These are phyloP conservation scores for Marronus borbonicus DNA, from an alignment of 2,888 invertebrate species.

Conservation along the genomic window DNA sequence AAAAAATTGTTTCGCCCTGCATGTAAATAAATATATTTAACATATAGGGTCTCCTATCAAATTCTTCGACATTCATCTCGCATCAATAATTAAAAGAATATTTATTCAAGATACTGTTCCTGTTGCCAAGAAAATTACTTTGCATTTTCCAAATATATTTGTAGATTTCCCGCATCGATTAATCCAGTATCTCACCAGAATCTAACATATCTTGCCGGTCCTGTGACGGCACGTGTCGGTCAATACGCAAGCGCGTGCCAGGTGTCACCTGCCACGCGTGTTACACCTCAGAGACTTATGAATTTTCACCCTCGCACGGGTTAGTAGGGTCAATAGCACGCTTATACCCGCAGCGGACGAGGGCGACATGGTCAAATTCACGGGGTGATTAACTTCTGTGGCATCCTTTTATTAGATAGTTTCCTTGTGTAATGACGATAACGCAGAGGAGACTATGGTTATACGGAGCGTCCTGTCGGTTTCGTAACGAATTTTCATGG, in stretches of 20 bases:
- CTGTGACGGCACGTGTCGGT: conserved; percentile 56
- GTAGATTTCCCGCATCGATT: no score
- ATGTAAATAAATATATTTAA: no score
- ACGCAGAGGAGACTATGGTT: conserved; percentile 21
- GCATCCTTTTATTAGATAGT: neutral
- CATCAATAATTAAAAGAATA: no score
- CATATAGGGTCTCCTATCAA: no score
- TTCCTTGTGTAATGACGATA: no score
- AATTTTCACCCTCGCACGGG: conserved; percentile 24
- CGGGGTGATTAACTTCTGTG: neutral
- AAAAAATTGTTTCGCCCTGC: no score
- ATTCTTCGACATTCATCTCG: no score
- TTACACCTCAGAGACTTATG: conserved; percentile 56
- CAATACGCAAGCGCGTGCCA: conserved; percentile 60
- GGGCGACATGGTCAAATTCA: conserved; percentile 55
- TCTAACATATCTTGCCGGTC: neutral
- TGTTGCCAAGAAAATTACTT: no score
- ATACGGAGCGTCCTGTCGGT: conserved; percentile 43
- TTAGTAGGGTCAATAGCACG: conserved; percentile 29
- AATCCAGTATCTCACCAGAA: no score
- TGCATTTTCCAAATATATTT: no score
- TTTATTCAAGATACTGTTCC: no score
- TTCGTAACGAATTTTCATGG: conserved; percentile 60
- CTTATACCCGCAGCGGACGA: conserved; percentile 15
- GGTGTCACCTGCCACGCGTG: conserved; percentile 60